phyloP scores from a whole-genome alignment of 2,888 invertebrate genomes.

The Andrena dorsata region DNA sequence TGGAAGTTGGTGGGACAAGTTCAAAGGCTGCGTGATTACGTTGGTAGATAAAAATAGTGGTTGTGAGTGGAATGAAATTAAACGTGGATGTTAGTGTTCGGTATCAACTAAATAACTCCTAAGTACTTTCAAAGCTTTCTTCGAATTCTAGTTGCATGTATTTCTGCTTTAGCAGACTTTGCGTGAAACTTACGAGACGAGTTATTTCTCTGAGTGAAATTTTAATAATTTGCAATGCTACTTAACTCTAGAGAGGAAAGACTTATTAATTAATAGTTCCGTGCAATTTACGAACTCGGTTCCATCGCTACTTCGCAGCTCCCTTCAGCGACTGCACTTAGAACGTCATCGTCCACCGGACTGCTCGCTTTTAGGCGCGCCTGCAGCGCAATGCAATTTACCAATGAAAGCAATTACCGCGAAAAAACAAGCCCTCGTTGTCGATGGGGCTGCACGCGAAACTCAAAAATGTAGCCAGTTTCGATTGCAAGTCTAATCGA shows the following conservation, averaged over 20 bases:
- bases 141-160: not conserved
- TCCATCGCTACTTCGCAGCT: conserved; percentile 31
- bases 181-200: not conserved
- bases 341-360: conserved; percentile 55
- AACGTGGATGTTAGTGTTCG: not conserved
- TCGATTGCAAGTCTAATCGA: conserved; percentile 60
- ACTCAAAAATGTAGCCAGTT: conserved; percentile 28
- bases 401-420: conserved; percentile 72
- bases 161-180: not conserved
- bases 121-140: not conserved
- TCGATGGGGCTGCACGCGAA: conserved; percentile 24
- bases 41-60: not conserved
- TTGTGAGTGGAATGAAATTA: not conserved
- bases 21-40: not conserved
- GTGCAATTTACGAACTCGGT: not conserved
- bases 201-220: not conserved
- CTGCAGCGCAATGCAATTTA: conserved; percentile 60
- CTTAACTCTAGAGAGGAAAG: too few species aligned
- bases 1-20: not conserved
- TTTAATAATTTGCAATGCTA: not conserved
- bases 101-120: not conserved
- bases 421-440: conserved; percentile 67
- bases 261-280: not conserved
- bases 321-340: conserved; percentile 49
- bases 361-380: conserved; percentile 71